A percentile compares a stretch with the other conserved stretches of the same genome.
Conservation (phyloP, 2,797 vertebrate genomes). For the Diplodus puntazzo region DNA sequence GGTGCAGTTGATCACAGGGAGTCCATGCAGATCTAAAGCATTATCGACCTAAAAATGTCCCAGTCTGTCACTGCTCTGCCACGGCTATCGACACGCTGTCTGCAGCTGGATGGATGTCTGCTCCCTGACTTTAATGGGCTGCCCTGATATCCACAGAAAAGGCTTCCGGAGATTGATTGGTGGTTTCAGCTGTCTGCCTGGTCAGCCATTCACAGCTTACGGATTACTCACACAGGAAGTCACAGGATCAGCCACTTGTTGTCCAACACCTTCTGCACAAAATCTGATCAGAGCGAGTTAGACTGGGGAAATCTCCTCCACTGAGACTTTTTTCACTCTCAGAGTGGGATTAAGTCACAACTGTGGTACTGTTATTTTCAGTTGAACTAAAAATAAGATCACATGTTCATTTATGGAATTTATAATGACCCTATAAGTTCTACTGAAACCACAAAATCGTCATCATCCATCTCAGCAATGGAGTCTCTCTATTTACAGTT, state of each 20-base stretch:
- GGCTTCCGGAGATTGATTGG: constrained; percentile 57
- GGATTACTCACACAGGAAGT: constrained; percentile 43
- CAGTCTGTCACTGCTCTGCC: constrained; percentile 46
- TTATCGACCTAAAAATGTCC: constrained; percentile 66
- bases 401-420: not conserved
- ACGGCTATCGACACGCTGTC: constrained; percentile 64
- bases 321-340: constrained; percentile 7
- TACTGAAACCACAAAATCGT: too few relatives aligned
- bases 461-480: too few relatives aligned
- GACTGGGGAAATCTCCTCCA: constrained; percentile 4
- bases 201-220: constrained; percentile 45
- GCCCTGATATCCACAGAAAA: constrained; percentile 56
- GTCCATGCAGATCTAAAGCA: constrained; percentile 60
- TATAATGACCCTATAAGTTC: not conserved
- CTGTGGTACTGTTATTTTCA: constrained; percentile 15
- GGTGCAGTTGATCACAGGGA: constrained; percentile 60
- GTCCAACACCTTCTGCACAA: constrained; percentile 29
- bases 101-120: constrained; percentile 58
- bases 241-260: constrained; percentile 32
- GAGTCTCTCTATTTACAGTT: not conserved
- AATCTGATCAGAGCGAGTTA: constrained; percentile 16
- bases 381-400: not conserved
- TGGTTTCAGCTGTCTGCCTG: constrained; percentile 44
- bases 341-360: constrained; percentile 15
- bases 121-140: constrained; percentile 64